Evolutionary conservation across 1,140 invertebrate genomes (phyloP).

Genomic region (Drosophila orosa): DNA sequence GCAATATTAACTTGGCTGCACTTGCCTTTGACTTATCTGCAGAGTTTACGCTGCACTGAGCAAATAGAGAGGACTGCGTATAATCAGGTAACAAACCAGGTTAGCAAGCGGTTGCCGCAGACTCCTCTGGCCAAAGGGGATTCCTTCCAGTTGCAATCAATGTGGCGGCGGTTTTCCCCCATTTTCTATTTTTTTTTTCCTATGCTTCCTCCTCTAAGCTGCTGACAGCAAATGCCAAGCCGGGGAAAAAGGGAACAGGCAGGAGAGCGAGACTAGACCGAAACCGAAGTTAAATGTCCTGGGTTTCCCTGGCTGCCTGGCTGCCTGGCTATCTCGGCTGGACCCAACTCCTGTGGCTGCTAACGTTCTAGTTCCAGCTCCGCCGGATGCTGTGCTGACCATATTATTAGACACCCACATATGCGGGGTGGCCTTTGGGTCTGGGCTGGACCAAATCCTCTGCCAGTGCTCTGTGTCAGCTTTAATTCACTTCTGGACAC

Average conservation of each 20-base stretch:
- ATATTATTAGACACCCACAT: conserved; percentile 58
- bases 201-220: conserved; percentile 32
- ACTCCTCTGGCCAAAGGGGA: conserved; percentile 27
- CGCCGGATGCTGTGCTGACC: conserved; percentile 31
- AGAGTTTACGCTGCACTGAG: conserved; percentile 70
- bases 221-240: conserved; percentile 41
- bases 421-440: conserved; percentile 23
- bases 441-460: conserved; percentile 16
- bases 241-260: conserved; percentile 1
- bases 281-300: conserved; percentile 61
- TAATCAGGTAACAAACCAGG: conserved; percentile 67
- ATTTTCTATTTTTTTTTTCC: conserved; percentile 1
- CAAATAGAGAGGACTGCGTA: conserved; percentile 55
- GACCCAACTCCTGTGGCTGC: conserved; percentile 36
- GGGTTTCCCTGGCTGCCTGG: conserved; percentile 30
- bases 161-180: conserved; percentile 46
- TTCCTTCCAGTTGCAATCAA: conserved; percentile 36
- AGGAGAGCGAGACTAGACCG: conserved; percentile 16
- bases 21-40: conserved; percentile 75
- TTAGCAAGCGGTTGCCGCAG: conserved; percentile 52
- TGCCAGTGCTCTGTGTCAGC: conserved; percentile 27
- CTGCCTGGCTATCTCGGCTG: conserved; percentile 19
- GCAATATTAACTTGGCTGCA: conserved; percentile 68
- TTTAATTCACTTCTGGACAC: conserved; percentile 56
- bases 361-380: conserved; percentile 8